phyloP scores from a whole-genome alignment of 2,113 vertebrate species.

The Albula goreensis region DNA sequence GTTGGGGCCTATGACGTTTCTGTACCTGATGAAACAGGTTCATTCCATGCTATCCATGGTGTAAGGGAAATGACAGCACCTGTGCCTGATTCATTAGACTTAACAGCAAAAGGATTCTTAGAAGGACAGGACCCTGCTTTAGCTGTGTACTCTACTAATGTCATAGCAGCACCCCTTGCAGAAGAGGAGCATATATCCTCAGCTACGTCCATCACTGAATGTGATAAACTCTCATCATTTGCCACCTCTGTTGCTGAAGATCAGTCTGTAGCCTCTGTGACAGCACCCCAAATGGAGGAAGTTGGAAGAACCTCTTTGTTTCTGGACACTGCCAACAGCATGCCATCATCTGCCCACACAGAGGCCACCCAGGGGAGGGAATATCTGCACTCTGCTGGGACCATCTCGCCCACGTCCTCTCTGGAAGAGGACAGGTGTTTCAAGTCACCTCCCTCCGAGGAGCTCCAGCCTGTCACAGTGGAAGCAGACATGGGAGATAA shows the following conservation, averaged over 20 bases:
- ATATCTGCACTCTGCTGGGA: conserved; percentile 84
- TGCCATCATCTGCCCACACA: conserved; percentile 71
- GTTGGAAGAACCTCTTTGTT: conserved; percentile 79
- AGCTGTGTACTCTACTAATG: conserved; percentile 81
- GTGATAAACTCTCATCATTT: conserved; percentile 92
- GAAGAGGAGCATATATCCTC: conserved; percentile 97
- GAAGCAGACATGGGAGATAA: conserved; percentile 67
- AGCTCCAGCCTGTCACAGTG: conserved; percentile 69
- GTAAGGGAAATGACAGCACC: conserved; percentile 72
- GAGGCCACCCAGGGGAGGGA: conserved; percentile 83
- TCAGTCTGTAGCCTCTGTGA: conserved; percentile 84
- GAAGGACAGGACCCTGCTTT: conserved; percentile 76
- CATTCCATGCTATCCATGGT: conserved; percentile 82
- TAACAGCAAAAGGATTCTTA: conserved; percentile 71
- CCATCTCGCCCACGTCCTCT: conserved; percentile 90
- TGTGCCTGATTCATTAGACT: conserved; percentile 46
- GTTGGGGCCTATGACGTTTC: conserved; percentile 80
- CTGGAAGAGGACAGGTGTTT: conserved; percentile 91
- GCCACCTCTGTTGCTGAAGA: conserved; percentile 94
- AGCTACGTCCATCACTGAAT: conserved; percentile 95
- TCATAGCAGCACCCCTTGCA: conserved; percentile 90
- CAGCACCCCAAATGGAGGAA: conserved; percentile 87
- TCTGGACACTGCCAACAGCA: conserved; percentile 80
- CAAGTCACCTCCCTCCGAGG: conserved; percentile 85
- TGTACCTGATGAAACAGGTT: conserved; percentile 80